These are phyloP conservation scores for Cranoglanis bouderius DNA, from an alignment of 2,113 vertebrate genomes.

Conservation along the genomic window DNA sequence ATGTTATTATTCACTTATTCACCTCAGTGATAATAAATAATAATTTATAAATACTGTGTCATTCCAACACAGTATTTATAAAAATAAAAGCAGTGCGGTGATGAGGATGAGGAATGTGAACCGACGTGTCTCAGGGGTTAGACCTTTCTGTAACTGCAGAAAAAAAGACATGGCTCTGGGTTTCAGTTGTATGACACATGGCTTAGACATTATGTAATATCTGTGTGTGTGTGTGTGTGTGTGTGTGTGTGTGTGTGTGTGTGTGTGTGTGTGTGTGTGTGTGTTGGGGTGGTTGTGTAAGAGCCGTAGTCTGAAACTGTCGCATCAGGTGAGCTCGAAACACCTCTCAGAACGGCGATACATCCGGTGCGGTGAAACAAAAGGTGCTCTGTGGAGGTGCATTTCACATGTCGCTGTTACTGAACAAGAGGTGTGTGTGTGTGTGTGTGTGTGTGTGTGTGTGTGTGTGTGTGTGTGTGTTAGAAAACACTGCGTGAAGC, in stretches of 20 bases:
- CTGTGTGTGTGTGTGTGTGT: background rate
- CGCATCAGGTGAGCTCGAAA: background rate
- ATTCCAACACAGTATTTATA: too few species aligned
- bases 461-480: slow-evolving; percentile 7
- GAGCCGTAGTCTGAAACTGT: slow-evolving; percentile 1
- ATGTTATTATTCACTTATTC: background rate
- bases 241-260: background rate
- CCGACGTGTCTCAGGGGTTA: background rate
- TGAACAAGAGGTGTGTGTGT: slow-evolving; percentile 29
- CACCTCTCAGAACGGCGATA: slow-evolving; percentile 54
- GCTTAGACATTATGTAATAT: slow-evolving; percentile 15
- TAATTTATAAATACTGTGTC: too few species aligned
- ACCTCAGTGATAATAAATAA: too few species aligned
- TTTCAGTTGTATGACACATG: slow-evolving; percentile 4
- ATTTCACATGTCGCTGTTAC: slow-evolving; percentile 42
- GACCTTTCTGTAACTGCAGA: background rate
- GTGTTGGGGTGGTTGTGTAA: background rate
- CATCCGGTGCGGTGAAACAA: slow-evolving; percentile 52
- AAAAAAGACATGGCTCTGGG: background rate
- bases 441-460: slow-evolving; percentile 11
- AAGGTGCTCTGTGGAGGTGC: slow-evolving; percentile 20
- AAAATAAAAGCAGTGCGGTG: background rate
- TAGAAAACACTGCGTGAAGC: background rate
- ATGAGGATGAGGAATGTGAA: background rate
- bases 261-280: slow-evolving; percentile 12